Conservation (phyloP, 2,797 vertebrate species). For the Pangasius sanitwongsei region DNA sequence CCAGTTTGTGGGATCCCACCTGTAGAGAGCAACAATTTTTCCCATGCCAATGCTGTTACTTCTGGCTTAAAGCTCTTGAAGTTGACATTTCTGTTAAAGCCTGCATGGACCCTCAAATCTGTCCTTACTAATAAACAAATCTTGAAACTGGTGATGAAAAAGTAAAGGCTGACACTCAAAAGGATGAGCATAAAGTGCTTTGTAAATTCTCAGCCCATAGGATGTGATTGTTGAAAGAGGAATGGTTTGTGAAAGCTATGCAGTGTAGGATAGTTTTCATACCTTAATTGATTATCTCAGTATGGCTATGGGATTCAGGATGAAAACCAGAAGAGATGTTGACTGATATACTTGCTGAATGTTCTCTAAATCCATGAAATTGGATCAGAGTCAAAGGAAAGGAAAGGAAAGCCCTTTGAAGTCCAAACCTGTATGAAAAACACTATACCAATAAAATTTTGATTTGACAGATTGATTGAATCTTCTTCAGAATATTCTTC, state of each 20-base stretch:
- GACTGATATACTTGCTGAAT: slow-evolving; percentile 10
- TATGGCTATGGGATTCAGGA: background rate
- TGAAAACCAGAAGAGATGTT: background rate
- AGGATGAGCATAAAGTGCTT: background rate
- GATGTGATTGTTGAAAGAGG: background rate
- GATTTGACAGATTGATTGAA: background rate
- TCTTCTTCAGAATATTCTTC: background rate
- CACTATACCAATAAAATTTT: background rate
- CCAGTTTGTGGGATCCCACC: background rate
- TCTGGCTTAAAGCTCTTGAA: background rate
- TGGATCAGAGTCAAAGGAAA: background rate
- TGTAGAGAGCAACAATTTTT: background rate
- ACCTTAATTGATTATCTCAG: background rate
- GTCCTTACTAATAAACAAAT: background rate
- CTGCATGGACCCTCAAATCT: background rate
- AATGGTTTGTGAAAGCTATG: background rate
- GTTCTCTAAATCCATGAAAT: background rate
- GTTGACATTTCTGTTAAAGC: background rate
- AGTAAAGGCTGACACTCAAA: background rate
- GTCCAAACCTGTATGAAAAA: background rate
- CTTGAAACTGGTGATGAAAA: background rate
- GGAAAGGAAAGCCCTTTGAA: slow-evolving; percentile 9
- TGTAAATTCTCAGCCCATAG: background rate
- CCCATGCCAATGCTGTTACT: background rate
- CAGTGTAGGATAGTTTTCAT: background rate